These are phyloP conservation scores for Montipora efflorescens DNA, from an alignment of 64 coral and sea anemone genomes.

Conservation along the genomic window DNA sequence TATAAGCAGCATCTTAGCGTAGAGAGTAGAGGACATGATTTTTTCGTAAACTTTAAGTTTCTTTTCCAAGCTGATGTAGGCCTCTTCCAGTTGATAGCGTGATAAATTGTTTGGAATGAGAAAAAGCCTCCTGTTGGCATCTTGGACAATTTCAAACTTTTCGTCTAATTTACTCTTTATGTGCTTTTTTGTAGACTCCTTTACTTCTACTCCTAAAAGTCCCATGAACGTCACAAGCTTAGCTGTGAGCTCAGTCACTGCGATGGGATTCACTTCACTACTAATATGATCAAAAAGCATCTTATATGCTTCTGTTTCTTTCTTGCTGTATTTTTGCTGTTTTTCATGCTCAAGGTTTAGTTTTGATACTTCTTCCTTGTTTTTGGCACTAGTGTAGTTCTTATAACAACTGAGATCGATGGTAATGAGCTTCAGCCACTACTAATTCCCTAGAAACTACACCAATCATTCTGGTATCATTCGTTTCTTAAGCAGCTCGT, in stretches of 20 bases:
- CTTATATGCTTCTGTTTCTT: too few relatives aligned
- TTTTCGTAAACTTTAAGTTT: not conserved
- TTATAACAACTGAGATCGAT: not conserved
- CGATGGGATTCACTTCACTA: not conserved
- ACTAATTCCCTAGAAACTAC: slow-evolving; percentile 11
- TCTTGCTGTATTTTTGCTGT: too few relatives aligned
- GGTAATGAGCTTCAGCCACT: not conserved
- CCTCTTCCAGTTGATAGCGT: slow-evolving; percentile 6
- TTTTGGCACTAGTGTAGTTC: not conserved
- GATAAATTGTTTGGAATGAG: slow-evolving; percentile 19
- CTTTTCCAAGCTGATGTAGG: too few relatives aligned
- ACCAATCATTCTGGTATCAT: not conserved
- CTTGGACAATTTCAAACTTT: slow-evolving; percentile 22
- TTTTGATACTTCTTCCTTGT: not conserved
- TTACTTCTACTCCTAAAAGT: not conserved
- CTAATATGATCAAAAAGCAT: too few relatives aligned
- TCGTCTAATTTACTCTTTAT: not conserved
- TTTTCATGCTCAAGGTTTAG: not conserved
- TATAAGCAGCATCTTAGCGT: slow-evolving; percentile 2
- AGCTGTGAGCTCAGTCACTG: slow-evolving; percentile 24
- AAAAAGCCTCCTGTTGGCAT: too few relatives aligned
- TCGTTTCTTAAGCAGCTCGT: not conserved
- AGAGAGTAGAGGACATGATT: too few relatives aligned
- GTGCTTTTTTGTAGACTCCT: not conserved
- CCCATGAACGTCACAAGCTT: slow-evolving; percentile 9